Evolutionary conservation across 1,140 invertebrate genomes (phyloP).

Genomic region (Scaptomyza pallida): DNA sequence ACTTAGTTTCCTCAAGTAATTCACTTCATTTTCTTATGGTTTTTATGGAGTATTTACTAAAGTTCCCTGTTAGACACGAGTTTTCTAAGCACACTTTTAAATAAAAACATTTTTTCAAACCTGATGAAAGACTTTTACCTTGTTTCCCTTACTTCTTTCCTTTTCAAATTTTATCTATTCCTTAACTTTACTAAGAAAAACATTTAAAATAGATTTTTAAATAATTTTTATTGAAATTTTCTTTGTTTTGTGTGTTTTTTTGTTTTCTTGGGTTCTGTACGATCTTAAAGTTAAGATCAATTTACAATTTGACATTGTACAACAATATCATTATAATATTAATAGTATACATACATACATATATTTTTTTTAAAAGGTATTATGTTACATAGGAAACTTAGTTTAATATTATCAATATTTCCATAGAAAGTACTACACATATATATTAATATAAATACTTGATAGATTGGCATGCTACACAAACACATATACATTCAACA

Average conservation of each 20-base stretch:
- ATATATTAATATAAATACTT: slow-evolving; percentile 29
- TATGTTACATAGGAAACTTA: slow-evolving; percentile 47
- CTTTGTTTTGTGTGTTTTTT: neutral
- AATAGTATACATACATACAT: slow-evolving; percentile 38
- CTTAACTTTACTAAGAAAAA: neutral
- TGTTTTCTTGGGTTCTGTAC: slow-evolving; percentile 46
- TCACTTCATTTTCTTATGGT: no score
- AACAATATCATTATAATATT: slow-evolving; percentile 70
- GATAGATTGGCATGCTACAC: slow-evolving; percentile 52
- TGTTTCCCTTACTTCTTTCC: no score
- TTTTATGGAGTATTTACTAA: no score
- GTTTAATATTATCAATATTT: slow-evolving; percentile 38
- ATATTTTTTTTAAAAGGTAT: slow-evolving; percentile 15
- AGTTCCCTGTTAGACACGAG: no score
- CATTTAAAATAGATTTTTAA: slow-evolving; percentile 30
- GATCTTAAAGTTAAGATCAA: slow-evolving; percentile 72
- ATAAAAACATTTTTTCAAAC: no score
- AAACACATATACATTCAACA: slow-evolving; percentile 8
- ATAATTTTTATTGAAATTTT: slow-evolving; percentile 67
- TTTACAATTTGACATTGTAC: slow-evolving; percentile 81
- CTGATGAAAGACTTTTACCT: no score
- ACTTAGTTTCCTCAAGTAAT: no score
- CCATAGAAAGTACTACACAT: no score
- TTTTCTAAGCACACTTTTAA: no score
- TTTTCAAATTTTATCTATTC: neutral